These are phyloP conservation scores for Pelecanoides urinatrix DNA, from an alignment of 2,113 vertebrate species.

Conservation along the genomic window DNA sequence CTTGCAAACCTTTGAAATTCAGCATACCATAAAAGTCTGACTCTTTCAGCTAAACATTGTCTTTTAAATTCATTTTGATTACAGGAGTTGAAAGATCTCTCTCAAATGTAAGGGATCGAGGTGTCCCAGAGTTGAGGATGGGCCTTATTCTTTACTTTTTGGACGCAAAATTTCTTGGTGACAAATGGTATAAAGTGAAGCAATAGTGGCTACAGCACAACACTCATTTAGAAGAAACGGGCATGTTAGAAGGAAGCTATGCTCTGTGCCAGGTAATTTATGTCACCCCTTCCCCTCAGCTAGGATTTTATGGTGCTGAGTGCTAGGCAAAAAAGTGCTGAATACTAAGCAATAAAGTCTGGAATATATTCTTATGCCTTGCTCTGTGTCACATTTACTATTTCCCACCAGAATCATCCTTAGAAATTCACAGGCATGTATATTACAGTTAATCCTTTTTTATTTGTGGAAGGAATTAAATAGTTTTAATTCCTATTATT, in stretches of 20 bases:
- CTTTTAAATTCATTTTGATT: conserved; percentile 43
- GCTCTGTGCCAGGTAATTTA: not conserved
- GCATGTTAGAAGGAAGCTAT: not conserved
- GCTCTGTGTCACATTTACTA: not conserved
- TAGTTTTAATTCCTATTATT: not conserved
- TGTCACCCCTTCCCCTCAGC: not conserved
- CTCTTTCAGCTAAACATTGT: conserved; percentile 29
- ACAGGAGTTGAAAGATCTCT: not conserved
- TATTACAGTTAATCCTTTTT: not conserved
- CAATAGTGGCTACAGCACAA: not conserved
- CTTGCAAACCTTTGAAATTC: not conserved
- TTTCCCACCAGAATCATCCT: not conserved
- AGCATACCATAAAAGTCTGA: not conserved
- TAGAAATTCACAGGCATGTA: not conserved
- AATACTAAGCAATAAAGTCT: not conserved
- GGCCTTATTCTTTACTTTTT: not conserved
- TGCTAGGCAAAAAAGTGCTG: not conserved
- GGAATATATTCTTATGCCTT: not conserved
- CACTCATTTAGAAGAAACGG: not conserved
- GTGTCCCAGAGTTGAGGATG: not conserved
- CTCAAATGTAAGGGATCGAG: conserved; percentile 2
- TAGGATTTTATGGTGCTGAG: not conserved
- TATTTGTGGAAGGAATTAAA: not conserved
- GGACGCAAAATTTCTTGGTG: conserved; percentile 15
- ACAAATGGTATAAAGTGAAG: not conserved